Evolutionary conservation across 2,888 invertebrate species (phyloP), one percentile per base, ranked within the genome.

Genomic region (Suillia variegata): DNA sequence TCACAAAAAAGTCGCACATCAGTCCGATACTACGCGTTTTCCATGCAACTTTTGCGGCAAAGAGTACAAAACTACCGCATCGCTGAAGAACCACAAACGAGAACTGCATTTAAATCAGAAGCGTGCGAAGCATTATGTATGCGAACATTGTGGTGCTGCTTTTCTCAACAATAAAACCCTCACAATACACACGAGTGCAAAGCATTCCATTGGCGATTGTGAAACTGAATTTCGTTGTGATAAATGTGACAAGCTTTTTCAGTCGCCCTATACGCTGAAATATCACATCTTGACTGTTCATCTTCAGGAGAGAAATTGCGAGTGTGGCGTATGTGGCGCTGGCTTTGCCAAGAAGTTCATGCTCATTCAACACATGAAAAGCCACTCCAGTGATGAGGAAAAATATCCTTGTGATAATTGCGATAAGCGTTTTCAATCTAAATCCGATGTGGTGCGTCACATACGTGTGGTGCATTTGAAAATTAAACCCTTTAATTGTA

Each of bases 81-180:
- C 79, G n/a, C 68, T 80, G 62, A 75, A 76, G 31, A 77, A 77
- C 18, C 79, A 80, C 62, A 77, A 78, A 21, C 75, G 80, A 0
- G 66, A 78, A 2, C 80, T 80, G 58, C 79, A 80, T 63, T 63
- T 62, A 3, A 65, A 55, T 50, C 38, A 58, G 2, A 58, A 64
- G 0, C 51, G 54, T 0, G 18, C 54, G 2, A 68, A 67, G 8
- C 75, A 77, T 5, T 80, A 76, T 45, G 76, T 80, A 2, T 80
- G 79, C 45, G 79, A 80, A 34, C 73, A 78, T 33, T 80, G 79
- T 45, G 79, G 79, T 1, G 74, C 78, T 2, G 79, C 76, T 0
- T 80, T 80, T 54, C 78, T 79, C 42, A 80, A 80, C 54, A 77
- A 75, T 0, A 74, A 77, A 5, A 78, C 79, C 49, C 71, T 80